phyloP scores from a whole-genome alignment of 2,797 vertebrate genomes.

The Phalanger gymnotis region DNA sequence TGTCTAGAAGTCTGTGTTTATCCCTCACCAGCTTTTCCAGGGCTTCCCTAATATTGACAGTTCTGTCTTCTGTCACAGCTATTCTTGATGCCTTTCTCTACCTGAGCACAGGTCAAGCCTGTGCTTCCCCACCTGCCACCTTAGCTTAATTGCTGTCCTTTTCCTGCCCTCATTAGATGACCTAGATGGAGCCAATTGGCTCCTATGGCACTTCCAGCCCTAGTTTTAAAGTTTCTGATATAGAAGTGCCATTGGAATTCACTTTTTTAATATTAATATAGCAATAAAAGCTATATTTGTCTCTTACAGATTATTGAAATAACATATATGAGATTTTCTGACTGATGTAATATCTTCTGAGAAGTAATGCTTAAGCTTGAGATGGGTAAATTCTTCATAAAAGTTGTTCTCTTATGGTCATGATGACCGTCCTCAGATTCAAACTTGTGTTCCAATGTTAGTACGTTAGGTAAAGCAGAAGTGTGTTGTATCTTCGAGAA shows the following conservation, averaged over 20 bases:
- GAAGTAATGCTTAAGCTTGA: background rate
- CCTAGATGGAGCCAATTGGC: background rate
- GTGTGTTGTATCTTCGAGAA: background rate
- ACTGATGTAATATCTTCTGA: background rate
- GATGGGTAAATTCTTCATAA: background rate
- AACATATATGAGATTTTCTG: background rate
- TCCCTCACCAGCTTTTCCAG: background rate
- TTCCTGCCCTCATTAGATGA: background rate
- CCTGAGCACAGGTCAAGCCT: background rate
- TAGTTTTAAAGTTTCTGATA: background rate
- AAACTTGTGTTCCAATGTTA: background rate
- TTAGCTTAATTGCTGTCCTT: background rate
- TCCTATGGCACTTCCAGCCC: background rate
- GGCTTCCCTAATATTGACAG: background rate
- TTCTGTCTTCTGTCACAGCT: background rate
- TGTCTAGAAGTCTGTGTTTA: background rate
- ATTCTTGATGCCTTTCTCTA: background rate
- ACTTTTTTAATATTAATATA: background rate
- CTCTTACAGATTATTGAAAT: background rate
- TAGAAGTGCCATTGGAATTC: background rate
- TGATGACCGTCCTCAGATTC: background rate
- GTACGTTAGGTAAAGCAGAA: background rate
- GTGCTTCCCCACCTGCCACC: background rate
- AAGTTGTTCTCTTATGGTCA: background rate
- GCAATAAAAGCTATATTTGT: background rate